Percentiles rank a stretch among this genome's conserved stretches.
phyloP scores from a whole-genome alignment of 2,113 vertebrate genomes.

The Orcinus orca region DNA sequence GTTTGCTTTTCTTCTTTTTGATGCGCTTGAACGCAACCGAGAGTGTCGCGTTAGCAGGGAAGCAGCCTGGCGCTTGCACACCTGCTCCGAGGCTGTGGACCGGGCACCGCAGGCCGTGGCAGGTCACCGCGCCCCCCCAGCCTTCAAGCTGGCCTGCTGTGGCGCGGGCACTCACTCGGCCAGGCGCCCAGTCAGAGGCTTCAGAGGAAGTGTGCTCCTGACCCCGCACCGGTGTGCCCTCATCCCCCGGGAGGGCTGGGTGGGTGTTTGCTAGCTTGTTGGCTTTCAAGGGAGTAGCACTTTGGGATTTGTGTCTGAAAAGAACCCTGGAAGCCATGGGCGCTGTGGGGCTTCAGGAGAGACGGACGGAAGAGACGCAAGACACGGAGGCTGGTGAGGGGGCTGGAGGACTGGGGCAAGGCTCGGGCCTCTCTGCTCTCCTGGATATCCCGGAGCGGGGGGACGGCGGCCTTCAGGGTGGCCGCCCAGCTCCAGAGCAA shows the following conservation, averaged over 20 bases:
- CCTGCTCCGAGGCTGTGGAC: background rate
- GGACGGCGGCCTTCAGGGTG: fast-evolving
- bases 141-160: background rate
- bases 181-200: background rate
- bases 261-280: background rate
- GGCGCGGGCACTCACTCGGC: background rate
- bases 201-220: background rate
- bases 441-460: background rate
- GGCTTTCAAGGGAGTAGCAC: background rate
- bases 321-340: background rate
- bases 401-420: background rate
- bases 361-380: background rate
- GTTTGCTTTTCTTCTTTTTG: background rate
- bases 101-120: no score
- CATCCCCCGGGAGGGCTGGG: background rate
- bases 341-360: background rate
- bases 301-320: background rate
- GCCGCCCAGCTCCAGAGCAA: background rate
- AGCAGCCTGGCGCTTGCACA: background rate
- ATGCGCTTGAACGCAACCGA: fast-evolving
- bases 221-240: background rate
- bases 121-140: no score
- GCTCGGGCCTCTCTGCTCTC: background rate
- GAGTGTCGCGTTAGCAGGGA: background rate
- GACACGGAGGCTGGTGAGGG: background rate